A percentile compares a stretch with the other conserved stretches of the same genome.
Conservation (phyloP, 2,797 vertebrate species). For the Decapterus maruadsi region DNA sequence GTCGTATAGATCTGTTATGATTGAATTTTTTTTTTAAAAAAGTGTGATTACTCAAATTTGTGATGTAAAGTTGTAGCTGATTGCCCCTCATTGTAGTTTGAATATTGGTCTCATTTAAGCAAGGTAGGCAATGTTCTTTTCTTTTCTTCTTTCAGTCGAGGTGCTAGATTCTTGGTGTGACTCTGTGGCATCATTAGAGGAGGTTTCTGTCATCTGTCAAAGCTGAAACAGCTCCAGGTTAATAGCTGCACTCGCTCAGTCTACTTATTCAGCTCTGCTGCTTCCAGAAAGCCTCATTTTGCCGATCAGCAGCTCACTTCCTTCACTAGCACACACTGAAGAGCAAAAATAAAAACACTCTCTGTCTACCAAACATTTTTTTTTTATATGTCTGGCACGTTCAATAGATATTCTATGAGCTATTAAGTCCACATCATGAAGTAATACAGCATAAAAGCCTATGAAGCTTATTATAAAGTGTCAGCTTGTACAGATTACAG, state of each 20-base stretch:
- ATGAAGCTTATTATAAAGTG: no score
- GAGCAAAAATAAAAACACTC: slow-evolving; percentile 15
- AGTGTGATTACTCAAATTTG: slow-evolving; percentile 37
- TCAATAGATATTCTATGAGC: background rate
- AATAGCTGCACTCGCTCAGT: slow-evolving; percentile 66
- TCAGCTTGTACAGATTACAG: no score
- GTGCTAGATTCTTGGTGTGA: slow-evolving; percentile 33
- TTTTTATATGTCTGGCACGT: no score
- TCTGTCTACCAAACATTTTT: background rate
- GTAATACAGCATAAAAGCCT: no score
- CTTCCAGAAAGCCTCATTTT: slow-evolving; percentile 60
- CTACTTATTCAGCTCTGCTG: slow-evolving; percentile 69
- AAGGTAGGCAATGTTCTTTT: slow-evolving; percentile 27
- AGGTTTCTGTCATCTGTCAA: slow-evolving; percentile 65
- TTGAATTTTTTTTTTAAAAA: slow-evolving; percentile 37
- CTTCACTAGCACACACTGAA: slow-evolving; percentile 20
- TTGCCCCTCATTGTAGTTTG: slow-evolving; percentile 16
- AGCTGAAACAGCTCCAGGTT: slow-evolving; percentile 67
- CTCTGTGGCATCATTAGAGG: slow-evolving; percentile 60
- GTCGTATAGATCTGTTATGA: slow-evolving; percentile 27
- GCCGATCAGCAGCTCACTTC: slow-evolving; percentile 33
- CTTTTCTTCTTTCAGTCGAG: slow-evolving; percentile 43
- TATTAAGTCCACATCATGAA: no score
- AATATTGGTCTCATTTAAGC: slow-evolving; percentile 30
- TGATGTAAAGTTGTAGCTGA: slow-evolving; percentile 23